Base-by-base conservation (phyloP, 2,797 vertebrate genomes). In the Harpagifer antarcticus region DNA sequence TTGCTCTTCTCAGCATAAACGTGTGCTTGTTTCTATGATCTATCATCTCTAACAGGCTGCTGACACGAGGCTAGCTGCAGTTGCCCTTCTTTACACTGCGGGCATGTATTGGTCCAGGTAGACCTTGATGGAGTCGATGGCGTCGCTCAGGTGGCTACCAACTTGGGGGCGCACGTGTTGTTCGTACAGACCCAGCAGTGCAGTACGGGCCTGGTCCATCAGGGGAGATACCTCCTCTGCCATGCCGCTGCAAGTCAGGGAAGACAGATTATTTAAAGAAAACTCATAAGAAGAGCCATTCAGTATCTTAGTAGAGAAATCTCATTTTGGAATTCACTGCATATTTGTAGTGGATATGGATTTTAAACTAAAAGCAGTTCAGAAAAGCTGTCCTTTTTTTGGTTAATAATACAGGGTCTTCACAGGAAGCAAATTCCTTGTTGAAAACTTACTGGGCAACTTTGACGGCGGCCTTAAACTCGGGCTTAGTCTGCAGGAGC, bases 81-180 rank as follows among this genome's bases (percentile, higher is more conserved):
- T 66, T 50, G 72, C 43, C 68, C 11, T 77, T 83, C 67, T 83
- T 78, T 91, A 89, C 53, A 91, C 52, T 0, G 68, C 61, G 2
- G 95, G 95, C 80, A 93, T 0, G 59, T 57, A 0, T 19, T 40
- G 7, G 70, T 96, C 85, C 89, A 95, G 88, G 67, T 68, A 1
- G 14, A 48, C 14, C 75, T 90, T 93, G 68, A 86, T 17, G 2
- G 5, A 0, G 20, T 68, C 76, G 76, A 95, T 95, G 76, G 2
- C 11, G 0, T 57, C 3, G 47, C 82, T 84, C 84, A 95, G 70
- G 16, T 10, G 0, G 1, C 20, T 0, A 4, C 94, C 94, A 0
- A 91, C 0, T 0, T 82, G 1, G 27, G 93, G 88, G 40, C 95
- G 93, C 23, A 94, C 0, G 79, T 93, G 87, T 0, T 87, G 1